Percentiles rank a stretch among this genome's conserved stretches.
Evolutionary conservation across 1,140 invertebrate genomes (phyloP).

Genomic region (Hypothenemus hampei): DNA sequence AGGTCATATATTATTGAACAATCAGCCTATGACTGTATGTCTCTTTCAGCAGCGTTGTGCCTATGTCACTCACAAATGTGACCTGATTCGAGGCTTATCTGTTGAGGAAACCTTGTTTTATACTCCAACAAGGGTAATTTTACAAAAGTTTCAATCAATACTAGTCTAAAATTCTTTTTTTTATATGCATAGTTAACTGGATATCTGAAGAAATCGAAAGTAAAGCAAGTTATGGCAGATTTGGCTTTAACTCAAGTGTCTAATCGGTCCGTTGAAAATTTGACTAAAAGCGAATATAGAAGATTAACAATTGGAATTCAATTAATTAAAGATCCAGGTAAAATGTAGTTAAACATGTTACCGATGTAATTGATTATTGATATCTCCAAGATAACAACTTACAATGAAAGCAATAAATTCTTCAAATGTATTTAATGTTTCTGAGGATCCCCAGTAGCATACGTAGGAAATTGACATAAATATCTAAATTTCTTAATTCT

Average conservation of each 20-base stretch:
- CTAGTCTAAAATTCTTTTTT: neutral
- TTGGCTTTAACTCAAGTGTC: conserved; percentile 82
- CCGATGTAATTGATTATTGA: neutral
- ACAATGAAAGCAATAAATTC: too few relatives aligned
- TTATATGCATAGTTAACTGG: conserved; percentile 55
- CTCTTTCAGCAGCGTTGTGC: conserved; percentile 80
- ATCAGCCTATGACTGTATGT: conserved; percentile 69
- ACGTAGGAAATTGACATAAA: too few relatives aligned
- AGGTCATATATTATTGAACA: conserved; percentile 82
- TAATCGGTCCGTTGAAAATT: conserved; percentile 69
- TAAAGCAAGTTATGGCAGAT: conserved; percentile 82
- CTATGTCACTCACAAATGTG: conserved; percentile 77
- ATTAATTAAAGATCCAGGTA: conserved; percentile 80
- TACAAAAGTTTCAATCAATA: neutral
- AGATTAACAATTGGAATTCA: conserved; percentile 82
- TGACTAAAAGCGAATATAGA: conserved; percentile 79
- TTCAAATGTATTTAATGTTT: too few relatives aligned
- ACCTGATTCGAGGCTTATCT: conserved; percentile 76
- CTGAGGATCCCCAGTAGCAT: too few relatives aligned
- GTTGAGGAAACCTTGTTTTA: conserved; percentile 81
- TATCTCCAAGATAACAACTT: too few relatives aligned
- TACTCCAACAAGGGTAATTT: conserved; percentile 65
- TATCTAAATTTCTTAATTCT: too few relatives aligned
- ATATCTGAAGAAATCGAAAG: conserved; percentile 67
- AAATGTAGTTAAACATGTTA: too few relatives aligned